A percentile compares a stretch with the other conserved stretches of the same genome.
These are phyloP conservation scores for Lasioglossum baleicum DNA, from an alignment of 1,140 invertebrate species.

Conservation along the genomic window DNA sequence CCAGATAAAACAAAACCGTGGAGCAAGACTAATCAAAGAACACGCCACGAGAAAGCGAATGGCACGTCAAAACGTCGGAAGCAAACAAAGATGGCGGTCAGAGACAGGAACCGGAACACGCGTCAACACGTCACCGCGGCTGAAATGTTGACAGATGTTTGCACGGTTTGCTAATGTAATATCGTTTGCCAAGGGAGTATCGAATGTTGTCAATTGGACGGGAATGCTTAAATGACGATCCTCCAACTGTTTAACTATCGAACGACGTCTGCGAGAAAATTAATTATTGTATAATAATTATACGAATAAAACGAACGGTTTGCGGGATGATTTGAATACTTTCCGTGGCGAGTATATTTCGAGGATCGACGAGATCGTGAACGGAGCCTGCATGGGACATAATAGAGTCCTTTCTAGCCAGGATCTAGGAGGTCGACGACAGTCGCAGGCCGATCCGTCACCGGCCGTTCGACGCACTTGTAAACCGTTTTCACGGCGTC, in stretches of 20 bases:
- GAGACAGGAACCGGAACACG: constrained; percentile 55
- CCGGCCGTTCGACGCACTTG: constrained; percentile 45
- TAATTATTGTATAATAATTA: too few relatives aligned
- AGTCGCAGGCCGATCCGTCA: constrained; percentile 34
- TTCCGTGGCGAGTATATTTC: too few relatives aligned
- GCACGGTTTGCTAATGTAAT: constrained; percentile 71
- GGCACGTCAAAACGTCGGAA: constrained; percentile 24
- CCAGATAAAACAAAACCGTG: too few relatives aligned
- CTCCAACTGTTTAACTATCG: too few relatives aligned
- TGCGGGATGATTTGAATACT: too few relatives aligned
- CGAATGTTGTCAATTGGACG: constrained; percentile 45
- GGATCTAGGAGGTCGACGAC: constrained; percentile 21
- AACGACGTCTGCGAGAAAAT: too few relatives aligned
- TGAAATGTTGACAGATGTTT: constrained; percentile 63
- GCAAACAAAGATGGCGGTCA: constrained; percentile 43
- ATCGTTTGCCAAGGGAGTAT: constrained; percentile 65
- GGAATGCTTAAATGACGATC: constrained; percentile 46
- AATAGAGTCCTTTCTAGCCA: constrained; percentile 33
- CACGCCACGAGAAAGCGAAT: constrained; percentile 27
- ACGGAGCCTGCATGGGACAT: neutral
- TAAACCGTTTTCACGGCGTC: constrained; percentile 28
- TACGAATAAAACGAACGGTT: too few relatives aligned
- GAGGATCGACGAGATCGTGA: too few relatives aligned
- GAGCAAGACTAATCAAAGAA: constrained; percentile 40
- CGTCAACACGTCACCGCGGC: constrained; percentile 49